A percentile compares a stretch with the other conserved stretches of the same genome.
Evolutionary conservation across 2,888 invertebrate species (phyloP).

Genomic region (Sturmia bella): DNA sequence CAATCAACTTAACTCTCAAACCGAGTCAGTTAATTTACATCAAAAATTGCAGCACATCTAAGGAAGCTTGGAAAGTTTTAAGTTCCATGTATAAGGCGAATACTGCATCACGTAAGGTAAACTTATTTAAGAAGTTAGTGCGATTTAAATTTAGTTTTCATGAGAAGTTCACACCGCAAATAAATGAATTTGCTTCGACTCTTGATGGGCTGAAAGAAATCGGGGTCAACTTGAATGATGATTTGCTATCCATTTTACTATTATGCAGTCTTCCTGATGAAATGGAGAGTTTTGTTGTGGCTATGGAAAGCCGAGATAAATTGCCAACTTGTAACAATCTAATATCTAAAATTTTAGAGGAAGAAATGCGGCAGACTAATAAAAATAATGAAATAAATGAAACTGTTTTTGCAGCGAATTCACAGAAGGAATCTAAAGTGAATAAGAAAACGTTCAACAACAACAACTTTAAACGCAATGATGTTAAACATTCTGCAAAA

Average conservation of each 20-base stretch:
- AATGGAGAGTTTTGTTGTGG: constrained; percentile 59
- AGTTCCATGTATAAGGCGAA: neutral
- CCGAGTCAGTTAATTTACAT: constrained; percentile 20
- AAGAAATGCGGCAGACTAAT: constrained; percentile 25
- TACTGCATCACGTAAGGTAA: constrained; percentile 53
- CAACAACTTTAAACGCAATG: neutral
- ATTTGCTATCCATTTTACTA: constrained; percentile 55
- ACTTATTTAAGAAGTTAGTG: constrained; percentile 53
- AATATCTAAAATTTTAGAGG: constrained; percentile 55
- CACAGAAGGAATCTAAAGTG: neutral
- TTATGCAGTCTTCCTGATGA: constrained; percentile 57
- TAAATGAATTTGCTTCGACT: constrained; percentile 51
- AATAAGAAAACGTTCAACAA: neutral
- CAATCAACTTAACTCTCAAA: constrained; percentile 38
- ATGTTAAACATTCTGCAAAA: neutral
- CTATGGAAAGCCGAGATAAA: constrained; percentile 58
- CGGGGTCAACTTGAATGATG: constrained; percentile 42
- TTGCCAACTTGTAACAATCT: constrained; percentile 50
- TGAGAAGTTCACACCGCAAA: constrained; percentile 22
- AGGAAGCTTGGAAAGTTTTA: neutral
- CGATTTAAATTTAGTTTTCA: constrained; percentile 31
- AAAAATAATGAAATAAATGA: constrained; percentile 5
- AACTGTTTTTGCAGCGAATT: constrained; percentile 21
- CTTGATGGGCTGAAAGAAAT: constrained; percentile 61
- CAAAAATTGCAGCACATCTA: constrained; percentile 5